Evolutionary conservation across 2,888 invertebrate genomes (phyloP).

Genomic region (Macrophya annulata): DNA sequence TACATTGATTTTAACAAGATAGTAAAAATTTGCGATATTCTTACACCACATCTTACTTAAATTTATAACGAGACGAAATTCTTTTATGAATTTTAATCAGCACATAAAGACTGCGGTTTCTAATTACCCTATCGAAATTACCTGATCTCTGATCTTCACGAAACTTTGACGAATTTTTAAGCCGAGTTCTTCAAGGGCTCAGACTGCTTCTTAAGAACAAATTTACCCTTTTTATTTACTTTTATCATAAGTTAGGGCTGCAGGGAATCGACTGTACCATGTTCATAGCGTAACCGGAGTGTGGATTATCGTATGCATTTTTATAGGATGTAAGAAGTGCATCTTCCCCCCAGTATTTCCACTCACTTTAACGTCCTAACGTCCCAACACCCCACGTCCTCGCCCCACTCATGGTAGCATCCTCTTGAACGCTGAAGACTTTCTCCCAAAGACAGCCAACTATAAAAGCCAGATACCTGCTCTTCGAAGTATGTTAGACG

Average conservation of each 20-base stretch:
- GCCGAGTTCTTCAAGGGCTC: constrained; percentile 9
- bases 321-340: constrained; percentile 43
- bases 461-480: constrained; percentile 77
- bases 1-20: background rate
- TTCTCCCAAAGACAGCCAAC: constrained; percentile 78
- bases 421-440: constrained; percentile 71
- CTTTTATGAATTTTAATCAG: background rate
- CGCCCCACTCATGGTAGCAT: constrained; percentile 56
- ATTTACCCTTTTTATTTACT: background rate
- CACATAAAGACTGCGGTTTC: background rate
- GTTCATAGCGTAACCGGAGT: constrained; percentile 23
- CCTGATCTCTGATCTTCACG: background rate
- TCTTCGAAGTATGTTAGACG: constrained; percentile 78
- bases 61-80: background rate
- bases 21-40: background rate
- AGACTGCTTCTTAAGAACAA: background rate
- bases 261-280: background rate
- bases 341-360: constrained; percentile 67
- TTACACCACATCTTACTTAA: background rate
- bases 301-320: constrained; percentile 11
- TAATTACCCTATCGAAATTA: background rate
- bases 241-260: background rate
- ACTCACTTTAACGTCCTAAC: constrained; percentile 57
- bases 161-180: background rate
- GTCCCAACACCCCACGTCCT: constrained; percentile 58